These are phyloP conservation scores for Poecilus cupreus DNA, from an alignment of 2,888 invertebrate species.

Conservation along the genomic window DNA sequence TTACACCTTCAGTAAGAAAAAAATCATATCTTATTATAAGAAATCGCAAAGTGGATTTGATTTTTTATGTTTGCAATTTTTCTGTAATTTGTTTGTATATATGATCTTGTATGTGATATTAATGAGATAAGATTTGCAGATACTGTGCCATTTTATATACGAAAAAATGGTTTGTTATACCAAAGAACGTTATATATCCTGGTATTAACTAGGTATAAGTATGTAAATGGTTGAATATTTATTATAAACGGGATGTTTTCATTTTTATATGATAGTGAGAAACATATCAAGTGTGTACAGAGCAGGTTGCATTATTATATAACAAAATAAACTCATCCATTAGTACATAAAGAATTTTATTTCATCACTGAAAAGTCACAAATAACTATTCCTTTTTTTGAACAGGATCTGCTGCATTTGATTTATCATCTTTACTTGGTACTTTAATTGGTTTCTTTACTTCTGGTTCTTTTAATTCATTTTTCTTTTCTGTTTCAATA, in stretches of 20 bases:
- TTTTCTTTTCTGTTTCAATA: conserved; percentile 61
- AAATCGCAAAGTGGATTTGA: conserved; percentile 3
- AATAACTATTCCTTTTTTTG: not conserved
- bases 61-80: conserved; percentile 31
- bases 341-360: conserved; percentile 23
- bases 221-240: conserved; percentile 56
- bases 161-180: conserved; percentile 58
- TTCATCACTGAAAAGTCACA: not conserved
- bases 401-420: not conserved
- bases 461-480: not conserved
- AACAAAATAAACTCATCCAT: conserved; percentile 53
- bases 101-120: conserved; percentile 58
- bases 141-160: conserved; percentile 57
- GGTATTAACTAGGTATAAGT: conserved; percentile 50
- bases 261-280: conserved; percentile 59
- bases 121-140: conserved; percentile 55
- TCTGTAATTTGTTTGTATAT: conserved; percentile 53
- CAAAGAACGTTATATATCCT: conserved; percentile 53
- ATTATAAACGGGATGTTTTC: conserved; percentile 57
- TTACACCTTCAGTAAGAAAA: conserved; percentile 16
- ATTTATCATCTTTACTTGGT: not conserved
- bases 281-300: conserved; percentile 59
- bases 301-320: conserved; percentile 56
- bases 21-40: conserved; percentile 31
- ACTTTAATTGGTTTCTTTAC: not conserved